phyloP scores from a whole-genome alignment of 2,113 vertebrate genomes.

The Eira barbara region DNA sequence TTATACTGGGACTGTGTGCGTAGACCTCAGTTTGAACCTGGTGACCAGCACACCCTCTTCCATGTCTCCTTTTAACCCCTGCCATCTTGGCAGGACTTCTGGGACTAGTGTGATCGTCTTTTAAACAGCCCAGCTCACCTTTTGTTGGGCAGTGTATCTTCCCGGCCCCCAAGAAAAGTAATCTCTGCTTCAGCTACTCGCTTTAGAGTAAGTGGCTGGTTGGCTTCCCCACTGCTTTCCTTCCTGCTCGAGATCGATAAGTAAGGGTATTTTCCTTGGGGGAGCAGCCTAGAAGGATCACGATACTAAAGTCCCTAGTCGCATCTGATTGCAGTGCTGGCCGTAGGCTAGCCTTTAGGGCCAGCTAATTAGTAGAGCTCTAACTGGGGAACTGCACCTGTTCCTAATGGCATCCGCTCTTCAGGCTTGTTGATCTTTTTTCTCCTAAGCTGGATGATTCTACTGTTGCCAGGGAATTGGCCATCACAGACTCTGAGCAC shows the following conservation, averaged over 20 bases:
- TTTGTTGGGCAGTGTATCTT: background rate
- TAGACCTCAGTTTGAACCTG: background rate
- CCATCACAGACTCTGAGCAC: conserved; percentile 95
- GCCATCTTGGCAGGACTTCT: background rate
- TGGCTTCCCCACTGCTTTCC: background rate
- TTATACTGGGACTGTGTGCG: background rate
- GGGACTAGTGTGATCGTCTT: background rate
- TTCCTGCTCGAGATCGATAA: background rate
- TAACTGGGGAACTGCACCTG: background rate
- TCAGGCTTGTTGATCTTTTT: conserved; percentile 48
- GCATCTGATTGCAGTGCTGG: background rate
- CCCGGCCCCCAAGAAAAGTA: background rate
- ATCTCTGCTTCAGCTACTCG: background rate
- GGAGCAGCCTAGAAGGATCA: background rate
- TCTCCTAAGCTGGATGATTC: conserved; percentile 92
- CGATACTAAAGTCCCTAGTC: background rate
- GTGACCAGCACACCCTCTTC: background rate
- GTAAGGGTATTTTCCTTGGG: background rate
- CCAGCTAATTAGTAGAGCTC: background rate
- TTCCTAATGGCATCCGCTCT: background rate
- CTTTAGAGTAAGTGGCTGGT: background rate
- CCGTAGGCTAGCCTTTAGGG: background rate
- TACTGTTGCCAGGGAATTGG: conserved; percentile 89
- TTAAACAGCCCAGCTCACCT: background rate
- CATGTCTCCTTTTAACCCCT: background rate